Conservation (phyloP, 2,113 vertebrate species). For the Rafetus swinhoei region DNA sequence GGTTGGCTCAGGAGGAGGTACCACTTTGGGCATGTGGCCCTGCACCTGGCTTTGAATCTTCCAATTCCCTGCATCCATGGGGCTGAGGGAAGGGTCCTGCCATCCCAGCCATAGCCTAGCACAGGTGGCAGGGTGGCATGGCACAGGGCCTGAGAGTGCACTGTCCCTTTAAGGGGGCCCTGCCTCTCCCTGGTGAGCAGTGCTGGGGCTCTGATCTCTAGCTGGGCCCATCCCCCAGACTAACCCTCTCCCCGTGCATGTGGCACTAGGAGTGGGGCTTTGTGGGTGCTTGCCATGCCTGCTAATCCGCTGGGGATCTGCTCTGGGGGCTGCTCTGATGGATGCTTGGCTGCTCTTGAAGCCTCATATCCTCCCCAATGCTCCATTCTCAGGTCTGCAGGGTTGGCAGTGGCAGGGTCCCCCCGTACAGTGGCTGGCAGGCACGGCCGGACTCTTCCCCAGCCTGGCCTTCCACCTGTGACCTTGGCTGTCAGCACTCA, state of each 20-base stretch:
- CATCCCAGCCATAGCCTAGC: background rate
- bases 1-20: background rate
- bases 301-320: background rate
- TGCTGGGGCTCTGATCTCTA: background rate
- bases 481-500: background rate
- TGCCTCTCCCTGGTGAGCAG: background rate
- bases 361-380: background rate
- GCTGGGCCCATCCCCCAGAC: background rate
- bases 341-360: background rate
- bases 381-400: background rate
- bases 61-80: background rate
- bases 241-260: constrained; percentile 60
- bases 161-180: constrained; percentile 71
- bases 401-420: background rate
- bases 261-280: constrained; percentile 1
- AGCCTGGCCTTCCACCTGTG: background rate
- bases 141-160: background rate
- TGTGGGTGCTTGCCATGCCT: background rate
- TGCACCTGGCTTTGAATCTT: background rate
- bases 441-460: background rate
- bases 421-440: background rate
- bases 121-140: background rate
- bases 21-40: background rate
- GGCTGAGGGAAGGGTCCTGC: background rate
- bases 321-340: background rate